These are phyloP conservation scores for Dicranocentrus wangi DNA, from an alignment of 2,888 invertebrate genomes.

Conservation along the genomic window DNA sequence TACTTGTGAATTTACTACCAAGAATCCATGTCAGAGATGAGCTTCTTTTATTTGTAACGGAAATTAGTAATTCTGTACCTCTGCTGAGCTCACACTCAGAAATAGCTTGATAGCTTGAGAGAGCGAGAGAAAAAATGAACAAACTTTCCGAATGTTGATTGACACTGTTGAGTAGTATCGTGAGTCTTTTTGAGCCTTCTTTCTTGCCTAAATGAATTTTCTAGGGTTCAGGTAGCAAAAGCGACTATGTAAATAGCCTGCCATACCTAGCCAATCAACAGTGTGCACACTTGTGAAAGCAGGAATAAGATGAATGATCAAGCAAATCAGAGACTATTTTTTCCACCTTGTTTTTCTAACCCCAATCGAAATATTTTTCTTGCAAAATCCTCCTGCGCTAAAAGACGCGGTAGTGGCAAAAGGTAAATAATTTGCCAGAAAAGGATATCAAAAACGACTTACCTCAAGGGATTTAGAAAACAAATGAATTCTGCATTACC, in stretches of 20 bases:
- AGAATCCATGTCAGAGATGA: slow-evolving; percentile 4
- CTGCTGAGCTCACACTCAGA: background rate
- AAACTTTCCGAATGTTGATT: background rate
- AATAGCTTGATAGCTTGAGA: too few relatives aligned
- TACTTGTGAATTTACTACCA: background rate
- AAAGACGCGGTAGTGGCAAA: slow-evolving; percentile 4
- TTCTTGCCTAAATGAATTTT: background rate
- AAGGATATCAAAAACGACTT: slow-evolving; percentile 34
- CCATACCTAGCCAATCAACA: background rate
- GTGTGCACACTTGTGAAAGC: background rate
- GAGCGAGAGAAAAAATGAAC: slow-evolving; percentile 3
- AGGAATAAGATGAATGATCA: background rate
- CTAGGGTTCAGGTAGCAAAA: background rate
- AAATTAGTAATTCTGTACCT: slow-evolving; percentile 7
- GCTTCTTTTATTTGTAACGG: slow-evolving; percentile 19
- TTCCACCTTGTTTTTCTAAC: slow-evolving; percentile 22
- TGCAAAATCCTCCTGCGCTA: background rate
- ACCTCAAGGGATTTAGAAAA: slow-evolving; percentile 52
- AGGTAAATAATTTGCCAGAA: slow-evolving; percentile 57
- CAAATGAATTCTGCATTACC: slow-evolving; percentile 50
- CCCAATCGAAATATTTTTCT: slow-evolving; percentile 24
- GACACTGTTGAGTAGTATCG: too few relatives aligned
- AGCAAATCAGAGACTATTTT: slow-evolving; percentile 11
- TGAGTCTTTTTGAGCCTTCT: background rate
- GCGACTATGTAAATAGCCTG: background rate